Base-by-base conservation (phyloP, 2,888 invertebrate species). In the Rapana venosa region DNA sequence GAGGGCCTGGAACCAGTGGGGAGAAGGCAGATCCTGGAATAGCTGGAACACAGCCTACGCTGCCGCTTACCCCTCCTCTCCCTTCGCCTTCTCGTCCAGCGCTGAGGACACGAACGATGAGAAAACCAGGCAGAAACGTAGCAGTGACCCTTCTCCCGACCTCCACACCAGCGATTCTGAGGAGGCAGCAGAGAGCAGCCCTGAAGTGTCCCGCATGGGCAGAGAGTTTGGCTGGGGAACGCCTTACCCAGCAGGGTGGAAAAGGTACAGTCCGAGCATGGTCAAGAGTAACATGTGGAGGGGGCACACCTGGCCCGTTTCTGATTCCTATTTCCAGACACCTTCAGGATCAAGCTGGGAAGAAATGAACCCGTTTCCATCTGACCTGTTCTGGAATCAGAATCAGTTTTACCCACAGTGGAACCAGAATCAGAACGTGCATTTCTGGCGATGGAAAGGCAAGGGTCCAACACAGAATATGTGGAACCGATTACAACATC, bases 71-170 rank as follows among this genome's bases (percentile, higher is more conserved):
- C 85, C 85, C 26, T 61, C 66, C 70, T 35, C 8, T 26, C 61
- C 61, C 0, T 36, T 87, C 26, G 15, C 22, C 35, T 87, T 66
- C 36, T 58, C 87, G n/a, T 20, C 61, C 20, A 22, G 26, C 35
- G 87, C 35, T 22, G 86, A 20, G 22, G 26, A 35, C 35, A 70
- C 87, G 1, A 8, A 15, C 20, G 58, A n/a, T 20, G 74, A 87
- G 11, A 87, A 74, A 74, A 61, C 47, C 36, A 74, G 70, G 15
- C 74, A 87, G 30, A 87, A 87, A 74, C 87, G 87, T 22, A 87
- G 74, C 74, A n/a, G 35, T 20, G 87, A 66, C 17, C 13, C 32
- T 35, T 87, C 87, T 35, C 17, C 87, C 4, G 58, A 32, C 32
- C 20, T 35, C 22, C 30, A 86, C 6, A 61, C 35, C 11, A 66